Base-by-base conservation (phyloP, 2,797 vertebrate species). In the Tamandua tetradactyla region DNA sequence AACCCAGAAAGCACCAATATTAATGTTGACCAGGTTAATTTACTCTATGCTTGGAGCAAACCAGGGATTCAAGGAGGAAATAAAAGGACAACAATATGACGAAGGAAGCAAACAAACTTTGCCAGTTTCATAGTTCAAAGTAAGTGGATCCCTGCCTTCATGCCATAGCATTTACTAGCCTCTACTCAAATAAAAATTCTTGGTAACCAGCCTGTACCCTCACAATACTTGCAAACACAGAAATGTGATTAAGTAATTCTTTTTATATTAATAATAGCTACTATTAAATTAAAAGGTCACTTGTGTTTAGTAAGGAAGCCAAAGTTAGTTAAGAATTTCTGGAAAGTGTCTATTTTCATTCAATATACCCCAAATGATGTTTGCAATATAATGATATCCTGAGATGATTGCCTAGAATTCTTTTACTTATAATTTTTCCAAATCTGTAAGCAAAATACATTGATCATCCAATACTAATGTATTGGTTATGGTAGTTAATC, bases 401-500 rank as follows among this genome's bases (percentile, higher is more conserved):
- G 71, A 88, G 9, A 79, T 89, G 86, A 97, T 80, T 96, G 44
- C 85, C 92, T 84, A 94, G 76, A 86, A 91, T 95, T 95, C 85
- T 86, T 97, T 86, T 68, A 79, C 15, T 96, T 91, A 35, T 68
- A 80, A 49, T 89, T 61, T 95, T 96, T 96, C 59, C 78, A 91
- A 12, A 97, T 96, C 95, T 96, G 91, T 8, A 13, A 95, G 59
- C 95, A 96, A 92, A 95, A 95, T 75, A 62, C 64, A 40, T 91
- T 84, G 84, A 68, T 83, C 96, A 95, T 80, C 92, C 74, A 85
- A 94, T 76, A 95, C 32, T 90, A 95, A 86, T 91, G 25, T 40
- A 94, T 81, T 85, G 37, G 20, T 69, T 89, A 47, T 64, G 85
- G 82, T 69, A 62, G 87, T 93, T 97, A 96, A 97, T 97, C 96